Base-by-base conservation (phyloP, 2,113 vertebrate species). In the Pachypanchax playfairii region DNA sequence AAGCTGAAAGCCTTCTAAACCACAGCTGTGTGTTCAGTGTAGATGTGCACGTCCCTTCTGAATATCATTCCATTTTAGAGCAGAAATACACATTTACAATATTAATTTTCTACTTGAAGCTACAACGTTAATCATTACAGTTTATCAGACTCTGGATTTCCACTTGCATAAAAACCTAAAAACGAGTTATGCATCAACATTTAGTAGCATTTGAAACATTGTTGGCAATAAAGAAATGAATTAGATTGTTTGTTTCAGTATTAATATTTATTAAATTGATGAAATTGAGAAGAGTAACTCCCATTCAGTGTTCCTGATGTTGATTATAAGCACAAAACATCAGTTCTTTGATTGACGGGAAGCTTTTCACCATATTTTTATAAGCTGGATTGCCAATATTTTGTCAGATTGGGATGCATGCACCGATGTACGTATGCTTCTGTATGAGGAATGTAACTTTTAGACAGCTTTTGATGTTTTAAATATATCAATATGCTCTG, bases 401-500 rank as follows among this genome's bases (percentile, higher is more conserved):
- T 82, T 68, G 80, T 85, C 59, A 36, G 70, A 55, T 28, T 24
- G 58, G 58, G 75, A 80, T 73, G 82, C 63, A 82, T 88, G 85
- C 84, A 79, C 81, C 82, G n/a, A n/a, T n/a, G n/a, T 75, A 31
- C 62, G 67, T 85, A 82, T 75, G 87, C 82, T 86, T 89, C 63
- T 83, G 54, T 86, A 75, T 78, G 77, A 44, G 73, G 87, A 88
- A 87, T 87, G 83, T 88, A 85, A 78, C 79, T 86, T 82, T 63
- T 79, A 60, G 77, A 64, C 62, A 80, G 81, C 80, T 42, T 80
- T 84, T 20, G 18, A 52, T 86, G 76, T 89, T 69, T 55, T 49
- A 46, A 59, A 42, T 59, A 60, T 80, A 70, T 75, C 29, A 55
- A 25, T 75, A 47, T 73, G 70, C 55, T 42, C 62, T 70, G 66